Evolutionary conservation across 2,113 vertebrate genomes (phyloP), one percentile per base, ranked within the genome.

Genomic region (Gymnocephalus cernua): DNA sequence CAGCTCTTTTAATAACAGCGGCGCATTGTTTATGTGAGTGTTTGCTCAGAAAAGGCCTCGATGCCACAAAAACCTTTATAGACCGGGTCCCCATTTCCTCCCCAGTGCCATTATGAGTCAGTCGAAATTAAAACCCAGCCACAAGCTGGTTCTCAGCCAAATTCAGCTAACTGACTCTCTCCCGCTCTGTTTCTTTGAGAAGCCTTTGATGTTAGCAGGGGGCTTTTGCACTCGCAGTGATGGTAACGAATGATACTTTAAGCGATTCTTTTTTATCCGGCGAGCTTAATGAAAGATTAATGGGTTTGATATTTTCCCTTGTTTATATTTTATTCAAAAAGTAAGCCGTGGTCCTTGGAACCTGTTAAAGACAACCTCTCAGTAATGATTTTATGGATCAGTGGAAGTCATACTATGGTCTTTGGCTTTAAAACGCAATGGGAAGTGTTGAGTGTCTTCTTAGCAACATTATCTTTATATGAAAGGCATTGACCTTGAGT

Each of bases 201-300:
- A 93, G 95, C 94, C 96, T 99, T 99, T 99, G 97, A 99, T 97
- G 97, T 97, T 96, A 93, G 98, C 97, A 91, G 97, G 98, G 97
- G 95, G 96, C 95, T 95, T 96, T 92, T 96, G 93, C 93, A 95
- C 97, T 97, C 88, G 93, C 94, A 95, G 95, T 95, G 95, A 96
- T 94, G 95, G 95, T 95, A 95, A 96, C 96, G 96, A 98, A 96
- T 94, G 96, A 97, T 96, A 97, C 96, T 97, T 96, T 97, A 97
- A 99, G 97, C 92, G 96, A 97, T 98, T 98, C 96, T 97, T 98
- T 99, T 99, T 99, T 97, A 99, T 99, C 98, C 96, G 92, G 96
- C 96, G 94, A 97, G 96, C 96, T 96, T 98, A 98, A 98, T 99
- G 97, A 98, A 99, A 99, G 97, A 98, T 99, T 98, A 98, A 99